Conservation (phyloP, 2,113 vertebrate genomes). For the Copsychus sechellarum region DNA sequence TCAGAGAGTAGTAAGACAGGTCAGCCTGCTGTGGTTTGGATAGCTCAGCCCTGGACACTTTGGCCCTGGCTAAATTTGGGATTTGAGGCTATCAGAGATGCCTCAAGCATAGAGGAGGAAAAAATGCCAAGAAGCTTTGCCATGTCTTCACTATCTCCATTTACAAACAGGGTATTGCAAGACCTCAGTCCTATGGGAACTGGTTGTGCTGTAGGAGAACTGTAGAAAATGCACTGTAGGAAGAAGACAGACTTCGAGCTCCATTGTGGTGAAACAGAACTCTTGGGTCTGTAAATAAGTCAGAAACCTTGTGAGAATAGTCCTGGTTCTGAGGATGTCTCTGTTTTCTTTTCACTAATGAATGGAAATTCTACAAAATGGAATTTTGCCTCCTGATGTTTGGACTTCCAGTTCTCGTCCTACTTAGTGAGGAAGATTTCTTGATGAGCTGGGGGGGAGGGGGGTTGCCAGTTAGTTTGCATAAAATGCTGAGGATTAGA, state of each 20-base stretch:
- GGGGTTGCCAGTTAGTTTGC: not conserved
- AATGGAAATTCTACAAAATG: not conserved
- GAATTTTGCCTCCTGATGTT: not conserved
- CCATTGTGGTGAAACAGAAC: not conserved
- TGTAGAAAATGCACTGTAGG: not conserved
- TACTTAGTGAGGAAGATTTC: not conserved
- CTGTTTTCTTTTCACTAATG: not conserved
- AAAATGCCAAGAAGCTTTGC: not conserved
- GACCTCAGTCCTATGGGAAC: not conserved
- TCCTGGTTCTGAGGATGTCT: not conserved
- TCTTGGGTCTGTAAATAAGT: not conserved
- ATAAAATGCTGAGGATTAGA: slow-evolving; percentile 29
- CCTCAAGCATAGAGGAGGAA: not conserved
- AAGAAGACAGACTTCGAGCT: not conserved
- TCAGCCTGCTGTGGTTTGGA: not conserved
- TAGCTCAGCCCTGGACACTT: not conserved
- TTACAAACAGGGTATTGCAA: not conserved
- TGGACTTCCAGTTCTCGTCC: not conserved
- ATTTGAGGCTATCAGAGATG: not conserved
- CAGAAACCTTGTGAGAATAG: not conserved
- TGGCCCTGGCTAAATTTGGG: not conserved
- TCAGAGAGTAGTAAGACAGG: not conserved
- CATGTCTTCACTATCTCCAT: not conserved
- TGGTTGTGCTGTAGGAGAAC: not conserved
- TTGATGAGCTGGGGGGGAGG: not conserved